A percentile compares a stretch with the other conserved stretches of the same genome.
These are phyloP conservation scores for Nephrocerus scutellatus DNA, from an alignment of 2,888 invertebrate species.

Conservation along the genomic window DNA sequence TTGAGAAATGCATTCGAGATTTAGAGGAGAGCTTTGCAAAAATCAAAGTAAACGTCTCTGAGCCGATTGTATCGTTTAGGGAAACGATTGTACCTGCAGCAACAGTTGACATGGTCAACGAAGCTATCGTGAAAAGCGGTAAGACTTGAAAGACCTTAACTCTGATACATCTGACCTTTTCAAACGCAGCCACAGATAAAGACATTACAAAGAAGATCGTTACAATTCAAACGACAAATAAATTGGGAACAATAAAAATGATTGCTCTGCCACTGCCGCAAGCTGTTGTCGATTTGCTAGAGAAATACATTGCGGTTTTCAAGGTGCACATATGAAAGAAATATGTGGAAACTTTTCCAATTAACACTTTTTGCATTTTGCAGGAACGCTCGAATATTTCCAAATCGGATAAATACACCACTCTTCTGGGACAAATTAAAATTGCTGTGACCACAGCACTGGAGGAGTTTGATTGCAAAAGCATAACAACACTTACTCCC, in stretches of 20 bases:
- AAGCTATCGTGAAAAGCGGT: slow-evolving; percentile 62
- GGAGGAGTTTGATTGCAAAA: slow-evolving; percentile 50
- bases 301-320: slow-evolving; percentile 63
- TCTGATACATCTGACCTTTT: slow-evolving; percentile 21
- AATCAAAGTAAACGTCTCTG: slow-evolving; percentile 81
- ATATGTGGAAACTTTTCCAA: neutral
- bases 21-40: slow-evolving; percentile 74
- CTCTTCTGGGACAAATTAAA: slow-evolving; percentile 39
- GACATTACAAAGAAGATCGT: slow-evolving; percentile 52
- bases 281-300: slow-evolving; percentile 62
- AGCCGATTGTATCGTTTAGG: slow-evolving; percentile 92
- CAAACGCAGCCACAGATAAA: slow-evolving; percentile 42
- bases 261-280: slow-evolving; percentile 71
- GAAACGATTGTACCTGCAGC: slow-evolving; percentile 85
- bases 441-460: slow-evolving; percentile 57
- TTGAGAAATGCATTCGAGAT: slow-evolving; percentile 92
- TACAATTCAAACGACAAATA: slow-evolving; percentile 62
- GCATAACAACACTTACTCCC: slow-evolving; percentile 51
- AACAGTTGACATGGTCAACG: slow-evolving; percentile 77
- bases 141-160: neutral
- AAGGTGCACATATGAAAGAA: slow-evolving; percentile 53
- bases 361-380: neutral
- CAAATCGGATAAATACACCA: slow-evolving; percentile 37
- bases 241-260: slow-evolving; percentile 63
- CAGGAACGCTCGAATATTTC: slow-evolving; percentile 31